Percentiles rank a stretch among this genome's conserved stretches.
phyloP scores from a whole-genome alignment of 2,888 invertebrate species.

The Phyllotreta striolata region DNA sequence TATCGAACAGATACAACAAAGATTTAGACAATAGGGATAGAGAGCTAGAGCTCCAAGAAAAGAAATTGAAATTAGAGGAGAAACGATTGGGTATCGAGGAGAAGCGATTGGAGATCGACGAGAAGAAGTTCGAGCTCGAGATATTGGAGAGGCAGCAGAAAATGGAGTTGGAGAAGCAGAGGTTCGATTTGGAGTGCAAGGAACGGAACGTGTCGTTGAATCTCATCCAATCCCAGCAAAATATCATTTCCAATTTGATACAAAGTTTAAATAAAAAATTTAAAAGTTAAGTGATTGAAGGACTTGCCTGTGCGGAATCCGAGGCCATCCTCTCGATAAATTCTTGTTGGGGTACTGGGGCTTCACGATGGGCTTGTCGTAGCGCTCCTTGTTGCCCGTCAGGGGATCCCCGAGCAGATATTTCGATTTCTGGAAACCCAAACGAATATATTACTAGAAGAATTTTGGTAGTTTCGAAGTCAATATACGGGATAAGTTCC shows the following conservation, averaged over 20 bases:
- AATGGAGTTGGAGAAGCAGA: conserved; percentile 16
- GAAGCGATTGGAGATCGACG: neutral
- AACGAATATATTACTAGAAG: neutral
- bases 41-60: conserved; percentile 10
- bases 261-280: conserved; percentile 1
- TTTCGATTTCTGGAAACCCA: conserved; percentile 44
- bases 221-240: too few relatives aligned
- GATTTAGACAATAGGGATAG: conserved; percentile 7
- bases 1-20: conserved; percentile 15
- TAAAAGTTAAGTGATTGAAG: neutral
- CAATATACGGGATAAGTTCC: conserved; percentile 49
- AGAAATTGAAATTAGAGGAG: conserved; percentile 15
- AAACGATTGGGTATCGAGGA: conserved; percentile 9
- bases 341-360: conserved; percentile 47
- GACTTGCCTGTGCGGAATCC: conserved; percentile 54
- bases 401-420: conserved; percentile 42
- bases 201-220: too few relatives aligned
- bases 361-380: conserved; percentile 46
- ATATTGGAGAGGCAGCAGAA: conserved; percentile 21
- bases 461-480: conserved; percentile 8
- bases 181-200: too few relatives aligned
- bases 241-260: neutral
- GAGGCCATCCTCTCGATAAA: conserved; percentile 45
- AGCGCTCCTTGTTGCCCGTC: conserved; percentile 48
- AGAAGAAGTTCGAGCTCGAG: conserved; percentile 20